A percentile compares a stretch with the other conserved stretches of the same genome.
Conservation (phyloP, 1,140 invertebrate genomes). For the Scylla paramamosain region DNA sequence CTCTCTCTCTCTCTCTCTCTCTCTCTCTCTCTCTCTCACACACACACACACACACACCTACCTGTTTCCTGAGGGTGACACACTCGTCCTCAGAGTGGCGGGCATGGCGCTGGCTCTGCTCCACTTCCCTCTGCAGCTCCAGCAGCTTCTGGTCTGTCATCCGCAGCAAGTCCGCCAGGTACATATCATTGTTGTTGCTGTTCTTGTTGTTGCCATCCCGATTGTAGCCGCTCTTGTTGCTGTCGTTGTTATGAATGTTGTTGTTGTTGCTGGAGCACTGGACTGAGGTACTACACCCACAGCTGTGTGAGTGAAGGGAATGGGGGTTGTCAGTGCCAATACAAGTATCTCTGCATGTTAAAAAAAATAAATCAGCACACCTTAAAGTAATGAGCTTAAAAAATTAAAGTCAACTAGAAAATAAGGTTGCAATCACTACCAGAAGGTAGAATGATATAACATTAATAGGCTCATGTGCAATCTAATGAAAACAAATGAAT, state of each 20-base stretch:
- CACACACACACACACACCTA: background rate
- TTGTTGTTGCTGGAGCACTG: slow-evolving; percentile 17
- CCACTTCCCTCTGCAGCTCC: slow-evolving; percentile 77
- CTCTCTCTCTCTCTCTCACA: too few relatives aligned
- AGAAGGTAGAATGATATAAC: too few relatives aligned
- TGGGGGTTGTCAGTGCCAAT: background rate
- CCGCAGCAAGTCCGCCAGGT: slow-evolving; percentile 63
- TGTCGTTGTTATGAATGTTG: background rate
- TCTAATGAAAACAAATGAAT: too few relatives aligned
- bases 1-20: too few relatives aligned
- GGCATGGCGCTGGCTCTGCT: slow-evolving; percentile 63
- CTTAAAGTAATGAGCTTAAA: too few relatives aligned
- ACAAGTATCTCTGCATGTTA: background rate
- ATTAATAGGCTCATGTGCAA: too few relatives aligned
- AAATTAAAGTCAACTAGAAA: too few relatives aligned
- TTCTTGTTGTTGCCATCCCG: background rate
- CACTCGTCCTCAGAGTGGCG: slow-evolving; percentile 58
- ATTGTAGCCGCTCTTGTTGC: background rate
- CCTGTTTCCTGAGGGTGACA: slow-evolving; percentile 70
- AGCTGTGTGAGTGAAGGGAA: background rate
- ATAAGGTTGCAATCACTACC: too few relatives aligned
- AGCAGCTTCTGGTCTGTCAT: slow-evolving; percentile 69
- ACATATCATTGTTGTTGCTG: slow-evolving; percentile 63
- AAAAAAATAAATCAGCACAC: too few relatives aligned
- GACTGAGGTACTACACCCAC: background rate